Conservation (phyloP, 2,888 invertebrate genomes). For the Hylaea fasciaria region DNA sequence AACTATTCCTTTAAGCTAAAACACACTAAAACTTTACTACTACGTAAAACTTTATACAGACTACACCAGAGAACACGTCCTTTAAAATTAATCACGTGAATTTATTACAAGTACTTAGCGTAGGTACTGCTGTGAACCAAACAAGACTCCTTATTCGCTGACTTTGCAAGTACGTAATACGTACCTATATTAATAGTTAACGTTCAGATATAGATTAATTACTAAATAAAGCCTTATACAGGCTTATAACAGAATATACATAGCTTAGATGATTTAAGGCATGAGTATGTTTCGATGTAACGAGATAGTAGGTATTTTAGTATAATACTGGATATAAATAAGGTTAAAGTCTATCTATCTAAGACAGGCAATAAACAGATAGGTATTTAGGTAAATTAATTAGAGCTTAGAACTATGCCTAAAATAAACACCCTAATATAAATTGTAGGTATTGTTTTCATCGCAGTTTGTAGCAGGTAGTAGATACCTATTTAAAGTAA, state of each 20-base stretch:
- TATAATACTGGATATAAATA: neutral
- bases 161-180: slow-evolving; percentile 9
- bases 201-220: slow-evolving; percentile 23
- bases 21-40: slow-evolving; percentile 40
- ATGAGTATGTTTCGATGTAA: slow-evolving; percentile 44
- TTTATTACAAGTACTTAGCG: neutral
- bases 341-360: no score
- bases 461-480: no score
- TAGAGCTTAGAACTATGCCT: no score
- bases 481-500: no score
- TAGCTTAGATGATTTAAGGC: slow-evolving; percentile 38
- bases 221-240: slow-evolving; percentile 14
- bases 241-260: slow-evolving; percentile 34
- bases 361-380: no score
- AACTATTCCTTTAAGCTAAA: slow-evolving; percentile 39
- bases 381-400: no score
- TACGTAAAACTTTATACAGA: slow-evolving; percentile 44
- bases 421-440: no score
- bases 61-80: slow-evolving; percentile 47
- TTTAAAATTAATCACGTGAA: slow-evolving; percentile 25
- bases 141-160: neutral
- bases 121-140: slow-evolving; percentile 1
- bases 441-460: no score
- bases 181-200: slow-evolving; percentile 21
- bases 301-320: slow-evolving; percentile 21